These are phyloP conservation scores for Percopsis transmontana DNA, from an alignment of 2,113 vertebrate genomes.

Conservation along the genomic window DNA sequence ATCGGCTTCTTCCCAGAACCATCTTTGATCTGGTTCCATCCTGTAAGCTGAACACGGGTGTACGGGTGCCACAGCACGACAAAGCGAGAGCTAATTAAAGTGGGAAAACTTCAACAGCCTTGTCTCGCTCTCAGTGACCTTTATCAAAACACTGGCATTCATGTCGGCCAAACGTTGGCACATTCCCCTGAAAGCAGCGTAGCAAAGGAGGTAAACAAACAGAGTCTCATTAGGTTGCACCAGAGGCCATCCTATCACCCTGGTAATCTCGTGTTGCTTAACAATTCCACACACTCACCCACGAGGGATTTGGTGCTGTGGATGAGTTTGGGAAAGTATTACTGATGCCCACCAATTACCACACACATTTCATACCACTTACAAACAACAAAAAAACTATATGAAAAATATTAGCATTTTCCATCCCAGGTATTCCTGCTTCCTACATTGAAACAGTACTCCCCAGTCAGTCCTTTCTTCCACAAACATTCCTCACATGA, in stretches of 20 bases:
- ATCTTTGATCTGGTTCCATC: slow-evolving; percentile 53
- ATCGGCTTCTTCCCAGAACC: slow-evolving; percentile 41
- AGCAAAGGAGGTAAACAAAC: slow-evolving; percentile 66
- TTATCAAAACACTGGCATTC: slow-evolving; percentile 77
- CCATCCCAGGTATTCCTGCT: slow-evolving; percentile 10
- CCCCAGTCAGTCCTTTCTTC: background rate
- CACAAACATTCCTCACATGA: background rate
- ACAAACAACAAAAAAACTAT: slow-evolving; percentile 22
- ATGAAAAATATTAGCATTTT: slow-evolving; percentile 11
- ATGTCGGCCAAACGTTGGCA: slow-evolving; percentile 66
- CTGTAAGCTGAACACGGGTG: slow-evolving; percentile 51
- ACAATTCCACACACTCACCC: slow-evolving; percentile 27
- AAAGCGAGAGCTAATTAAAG: slow-evolving; percentile 75
- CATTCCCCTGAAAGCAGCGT: slow-evolving; percentile 49
- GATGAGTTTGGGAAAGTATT: slow-evolving; percentile 33
- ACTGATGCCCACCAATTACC: slow-evolving; percentile 17
- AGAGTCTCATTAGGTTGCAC: slow-evolving; percentile 68
- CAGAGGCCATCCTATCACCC: slow-evolving; percentile 59
- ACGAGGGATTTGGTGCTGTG: slow-evolving; percentile 33
- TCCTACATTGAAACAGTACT: background rate
- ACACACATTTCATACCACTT: slow-evolving; percentile 29
- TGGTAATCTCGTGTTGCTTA: slow-evolving; percentile 61
- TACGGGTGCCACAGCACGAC: slow-evolving; percentile 57
- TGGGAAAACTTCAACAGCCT: slow-evolving; percentile 68
- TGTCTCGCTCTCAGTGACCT: slow-evolving; percentile 77